Conservation (phyloP, 2,113 vertebrate species). For the Paradoxurus hermaphroditus region DNA sequence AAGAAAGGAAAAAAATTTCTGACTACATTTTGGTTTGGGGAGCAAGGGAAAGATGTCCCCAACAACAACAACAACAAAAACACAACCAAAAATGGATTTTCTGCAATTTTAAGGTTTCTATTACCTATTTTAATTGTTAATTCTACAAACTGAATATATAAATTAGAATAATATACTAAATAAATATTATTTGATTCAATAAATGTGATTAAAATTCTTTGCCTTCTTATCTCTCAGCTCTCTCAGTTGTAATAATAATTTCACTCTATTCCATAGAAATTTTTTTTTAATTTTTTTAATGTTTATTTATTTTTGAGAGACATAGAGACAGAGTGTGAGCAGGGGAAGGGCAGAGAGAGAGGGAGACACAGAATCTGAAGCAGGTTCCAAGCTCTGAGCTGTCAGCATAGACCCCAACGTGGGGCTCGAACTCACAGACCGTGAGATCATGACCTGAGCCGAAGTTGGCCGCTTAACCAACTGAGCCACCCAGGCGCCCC, state of each 20-base stretch:
- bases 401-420: too few species aligned
- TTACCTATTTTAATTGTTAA: neutral
- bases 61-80: neutral
- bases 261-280: neutral
- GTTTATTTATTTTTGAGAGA: too few species aligned
- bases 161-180: neutral
- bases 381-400: too few species aligned
- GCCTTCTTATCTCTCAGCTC: neutral
- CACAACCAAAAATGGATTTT: neutral
- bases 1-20: neutral
- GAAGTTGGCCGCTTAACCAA: too few species aligned
- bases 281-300: too few species aligned
- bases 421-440: too few species aligned
- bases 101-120: neutral
- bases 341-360: too few species aligned
- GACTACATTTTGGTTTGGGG: neutral
- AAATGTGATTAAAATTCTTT: neutral
- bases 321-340: too few species aligned
- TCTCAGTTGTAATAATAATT: neutral
- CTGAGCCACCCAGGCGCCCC: too few species aligned
- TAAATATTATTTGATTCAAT: neutral
- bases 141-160: conserved; percentile 29
- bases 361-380: too few species aligned
- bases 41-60: neutral
- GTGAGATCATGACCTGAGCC: too few species aligned